Conservation (phyloP, 2,888 invertebrate species). For the Oscheius myriophilus region DNA sequence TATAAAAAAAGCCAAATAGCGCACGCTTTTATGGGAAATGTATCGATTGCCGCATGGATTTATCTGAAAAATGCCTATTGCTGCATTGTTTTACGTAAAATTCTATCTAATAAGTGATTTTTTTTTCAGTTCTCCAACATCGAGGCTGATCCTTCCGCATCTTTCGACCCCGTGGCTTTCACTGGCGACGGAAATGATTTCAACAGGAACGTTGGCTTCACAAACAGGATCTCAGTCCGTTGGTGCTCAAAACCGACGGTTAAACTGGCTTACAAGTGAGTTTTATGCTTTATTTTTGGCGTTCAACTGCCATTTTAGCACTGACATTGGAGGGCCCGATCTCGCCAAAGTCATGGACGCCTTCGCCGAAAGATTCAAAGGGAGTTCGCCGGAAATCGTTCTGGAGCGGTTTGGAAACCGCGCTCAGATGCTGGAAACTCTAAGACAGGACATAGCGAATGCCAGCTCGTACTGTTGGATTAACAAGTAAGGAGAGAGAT, state of each 20-base stretch:
- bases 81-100: not conserved
- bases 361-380: not conserved
- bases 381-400: no score
- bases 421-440: no score
- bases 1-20: no score
- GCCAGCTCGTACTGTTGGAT: slow-evolving; percentile 12
- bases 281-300: slow-evolving; percentile 29
- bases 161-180: not conserved
- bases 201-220: slow-evolving; percentile 13
- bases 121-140: slow-evolving; percentile 12
- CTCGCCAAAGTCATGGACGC: slow-evolving; percentile 3
- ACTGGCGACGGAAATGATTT: slow-evolving; percentile 16
- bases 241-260: slow-evolving; percentile 7
- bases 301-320: slow-evolving; percentile 6
- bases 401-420: no score
- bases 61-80: no score
- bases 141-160: not conserved
- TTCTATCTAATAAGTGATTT: no score
- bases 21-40: no score
- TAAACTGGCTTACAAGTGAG: slow-evolving; percentile 19
- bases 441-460: no score
- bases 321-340: not conserved
- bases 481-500: slow-evolving; percentile 18
- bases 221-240: not conserved
- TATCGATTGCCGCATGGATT: no score